Evolutionary conservation across 2,797 vertebrate species (phyloP).

Genomic region (Podarcis lilfordi): DNA sequence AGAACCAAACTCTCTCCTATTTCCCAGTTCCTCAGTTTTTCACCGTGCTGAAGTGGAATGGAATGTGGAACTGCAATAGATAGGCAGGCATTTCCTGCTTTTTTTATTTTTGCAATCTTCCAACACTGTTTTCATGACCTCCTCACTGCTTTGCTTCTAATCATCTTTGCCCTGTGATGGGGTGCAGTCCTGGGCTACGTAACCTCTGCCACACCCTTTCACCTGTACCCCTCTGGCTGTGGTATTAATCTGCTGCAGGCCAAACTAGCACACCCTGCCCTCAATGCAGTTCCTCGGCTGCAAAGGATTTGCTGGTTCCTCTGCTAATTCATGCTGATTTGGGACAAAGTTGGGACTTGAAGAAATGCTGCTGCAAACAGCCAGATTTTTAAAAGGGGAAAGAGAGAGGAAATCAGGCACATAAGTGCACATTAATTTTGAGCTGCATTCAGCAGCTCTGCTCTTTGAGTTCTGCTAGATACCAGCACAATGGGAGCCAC

Average conservation of each 20-base stretch:
- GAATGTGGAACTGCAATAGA: neutral
- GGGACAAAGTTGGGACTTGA: neutral
- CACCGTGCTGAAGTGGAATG: neutral
- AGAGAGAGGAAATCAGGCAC: too few species aligned
- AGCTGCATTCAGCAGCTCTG: neutral
- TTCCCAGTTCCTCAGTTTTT: neutral
- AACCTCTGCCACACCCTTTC: neutral
- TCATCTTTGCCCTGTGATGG: neutral
- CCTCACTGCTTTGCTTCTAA: neutral
- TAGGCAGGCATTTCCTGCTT: neutral
- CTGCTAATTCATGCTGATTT: neutral
- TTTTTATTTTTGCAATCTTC: neutral
- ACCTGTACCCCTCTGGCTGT: neutral
- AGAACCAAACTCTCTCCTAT: neutral
- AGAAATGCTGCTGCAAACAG: neutral
- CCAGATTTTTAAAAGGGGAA: neutral
- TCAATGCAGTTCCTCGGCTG: neutral
- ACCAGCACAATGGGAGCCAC: constrained; percentile 30
- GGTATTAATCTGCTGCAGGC: neutral
- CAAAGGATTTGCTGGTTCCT: neutral
- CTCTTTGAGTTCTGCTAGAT: neutral
- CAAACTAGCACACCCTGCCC: neutral
- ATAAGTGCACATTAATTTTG: constrained; percentile 28
- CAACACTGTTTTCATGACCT: neutral
- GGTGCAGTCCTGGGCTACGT: too few species aligned